These are phyloP conservation scores for Lophotis ruficrista DNA, from an alignment of 2,113 vertebrate genomes.

Conservation along the genomic window DNA sequence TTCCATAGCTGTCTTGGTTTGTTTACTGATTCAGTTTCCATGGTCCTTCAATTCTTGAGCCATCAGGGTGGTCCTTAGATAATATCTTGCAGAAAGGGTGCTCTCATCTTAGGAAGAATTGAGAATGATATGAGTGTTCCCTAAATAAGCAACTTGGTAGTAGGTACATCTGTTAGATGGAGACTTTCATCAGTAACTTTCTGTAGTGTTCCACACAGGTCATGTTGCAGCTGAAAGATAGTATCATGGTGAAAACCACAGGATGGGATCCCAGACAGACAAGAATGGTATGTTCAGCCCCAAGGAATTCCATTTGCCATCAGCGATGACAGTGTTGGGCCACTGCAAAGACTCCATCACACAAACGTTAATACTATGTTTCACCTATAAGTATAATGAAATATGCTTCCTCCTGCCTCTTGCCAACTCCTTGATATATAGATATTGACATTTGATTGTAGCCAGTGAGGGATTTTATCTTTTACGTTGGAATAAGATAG, in stretches of 20 bases:
- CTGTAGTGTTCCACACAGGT: background rate
- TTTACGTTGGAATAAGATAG: background rate
- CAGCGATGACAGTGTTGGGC: background rate
- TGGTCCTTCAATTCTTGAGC: fast-evolving
- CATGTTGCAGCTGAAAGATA: background rate
- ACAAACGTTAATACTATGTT: background rate
- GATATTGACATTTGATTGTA: background rate
- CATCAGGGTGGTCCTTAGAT: background rate
- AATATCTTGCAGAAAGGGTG: background rate
- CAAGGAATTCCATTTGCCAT: background rate
- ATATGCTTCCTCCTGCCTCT: background rate
- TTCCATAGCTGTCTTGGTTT: background rate
- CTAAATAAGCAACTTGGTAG: background rate
- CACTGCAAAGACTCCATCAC: background rate
- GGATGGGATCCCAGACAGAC: background rate
- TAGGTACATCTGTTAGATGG: background rate
- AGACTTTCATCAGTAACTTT: background rate
- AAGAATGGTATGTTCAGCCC: background rate
- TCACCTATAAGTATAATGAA: background rate
- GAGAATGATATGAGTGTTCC: background rate
- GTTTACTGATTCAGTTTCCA: background rate
- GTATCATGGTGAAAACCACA: background rate
- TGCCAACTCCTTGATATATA: background rate
- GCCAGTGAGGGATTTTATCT: background rate
- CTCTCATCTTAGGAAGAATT: background rate